Percentiles rank a stretch among this genome's conserved stretches.
These are phyloP conservation scores for Ctenosaura bakeri DNA, from an alignment of 2,797 vertebrate genomes.

Conservation along the genomic window DNA sequence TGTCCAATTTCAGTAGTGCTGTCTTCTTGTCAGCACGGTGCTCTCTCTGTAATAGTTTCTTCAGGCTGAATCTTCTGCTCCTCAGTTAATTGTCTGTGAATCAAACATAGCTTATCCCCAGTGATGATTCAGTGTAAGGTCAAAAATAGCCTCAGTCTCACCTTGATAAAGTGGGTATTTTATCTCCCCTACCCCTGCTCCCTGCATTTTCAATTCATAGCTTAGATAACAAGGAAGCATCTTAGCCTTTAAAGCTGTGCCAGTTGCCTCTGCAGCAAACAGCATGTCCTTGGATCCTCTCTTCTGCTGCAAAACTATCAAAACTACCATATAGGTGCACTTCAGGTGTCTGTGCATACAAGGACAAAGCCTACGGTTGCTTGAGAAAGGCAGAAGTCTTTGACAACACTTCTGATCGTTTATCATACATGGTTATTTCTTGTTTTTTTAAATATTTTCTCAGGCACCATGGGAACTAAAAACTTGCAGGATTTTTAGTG, in stretches of 20 bases:
- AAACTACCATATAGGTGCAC: not conserved
- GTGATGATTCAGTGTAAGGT: not conserved
- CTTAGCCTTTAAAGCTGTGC: not conserved
- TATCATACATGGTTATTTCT: not conserved
- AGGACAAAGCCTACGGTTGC: not conserved
- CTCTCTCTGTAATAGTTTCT: too few species aligned
- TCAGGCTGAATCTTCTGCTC: too few species aligned
- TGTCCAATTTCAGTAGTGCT: not conserved
- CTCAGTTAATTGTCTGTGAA: too few species aligned
- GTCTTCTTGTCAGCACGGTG: too few species aligned
- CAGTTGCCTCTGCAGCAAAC: too few species aligned
- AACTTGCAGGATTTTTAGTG: not conserved
- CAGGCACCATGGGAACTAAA: not conserved
- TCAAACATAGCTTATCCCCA: not conserved
- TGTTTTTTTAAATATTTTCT: not conserved
- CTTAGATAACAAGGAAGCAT: not conserved
- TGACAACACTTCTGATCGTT: constrained; percentile 7
- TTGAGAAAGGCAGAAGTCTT: not conserved
- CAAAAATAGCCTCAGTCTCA: not conserved
- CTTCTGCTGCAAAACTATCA: not conserved
- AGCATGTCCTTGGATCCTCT: too few species aligned
- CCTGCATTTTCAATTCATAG: not conserved
- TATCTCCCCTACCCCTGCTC: too few species aligned
- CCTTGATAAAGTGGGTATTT: not conserved
- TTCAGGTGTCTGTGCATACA: not conserved